These are phyloP conservation scores for Bettongia penicillata DNA, from an alignment of 2,113 vertebrate species.

Conservation along the genomic window DNA sequence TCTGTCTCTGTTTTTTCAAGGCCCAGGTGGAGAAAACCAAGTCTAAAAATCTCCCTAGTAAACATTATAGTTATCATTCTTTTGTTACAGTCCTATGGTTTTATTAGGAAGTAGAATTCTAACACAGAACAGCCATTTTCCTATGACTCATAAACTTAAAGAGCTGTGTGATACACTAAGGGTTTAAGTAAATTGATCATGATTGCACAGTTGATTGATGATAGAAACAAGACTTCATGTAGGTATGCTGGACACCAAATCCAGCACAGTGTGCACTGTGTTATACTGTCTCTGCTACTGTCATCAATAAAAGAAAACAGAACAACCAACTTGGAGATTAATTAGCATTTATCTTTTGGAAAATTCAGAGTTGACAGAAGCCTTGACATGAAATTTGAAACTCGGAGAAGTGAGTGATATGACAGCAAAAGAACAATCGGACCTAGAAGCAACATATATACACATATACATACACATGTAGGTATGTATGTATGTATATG, in stretches of 20 bases:
- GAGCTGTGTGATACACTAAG: neutral
- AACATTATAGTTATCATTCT: neutral
- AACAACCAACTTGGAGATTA: neutral
- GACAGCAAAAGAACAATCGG: slow-evolving; percentile 30
- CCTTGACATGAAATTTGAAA: neutral
- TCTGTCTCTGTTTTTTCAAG: slow-evolving; percentile 25
- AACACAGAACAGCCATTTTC: neutral
- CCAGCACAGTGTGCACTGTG: neutral
- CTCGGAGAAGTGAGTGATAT: neutral
- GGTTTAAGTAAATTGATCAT: neutral
- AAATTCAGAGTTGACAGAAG: neutral
- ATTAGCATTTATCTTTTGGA: neutral
- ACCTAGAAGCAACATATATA: neutral
- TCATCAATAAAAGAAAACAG: slow-evolving; percentile 25
- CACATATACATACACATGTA: too few species aligned
- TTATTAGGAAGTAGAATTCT: neutral
- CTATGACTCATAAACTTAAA: neutral
- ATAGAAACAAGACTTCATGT: neutral
- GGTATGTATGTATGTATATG: too few species aligned
- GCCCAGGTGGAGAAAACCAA: neutral
- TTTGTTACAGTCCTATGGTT: neutral
- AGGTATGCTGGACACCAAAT: neutral
- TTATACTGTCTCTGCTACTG: neutral
- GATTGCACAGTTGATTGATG: neutral
- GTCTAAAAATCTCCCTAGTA: slow-evolving; percentile 11